Evolutionary conservation across 2,113 vertebrate genomes (phyloP).

Genomic region (Labrus mixtus): DNA sequence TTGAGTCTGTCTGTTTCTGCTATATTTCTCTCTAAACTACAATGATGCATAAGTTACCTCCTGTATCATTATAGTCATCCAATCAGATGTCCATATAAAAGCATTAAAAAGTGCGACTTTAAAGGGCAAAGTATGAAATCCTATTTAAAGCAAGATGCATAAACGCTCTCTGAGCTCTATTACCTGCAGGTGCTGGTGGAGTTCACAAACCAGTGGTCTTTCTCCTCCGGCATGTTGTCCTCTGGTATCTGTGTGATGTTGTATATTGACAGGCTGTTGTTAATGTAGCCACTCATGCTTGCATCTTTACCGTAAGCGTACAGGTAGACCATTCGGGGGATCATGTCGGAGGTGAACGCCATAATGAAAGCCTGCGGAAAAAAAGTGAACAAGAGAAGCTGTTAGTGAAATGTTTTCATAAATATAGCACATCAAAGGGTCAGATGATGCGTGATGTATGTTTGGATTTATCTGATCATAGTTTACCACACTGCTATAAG

Average conservation of each 20-base stretch:
- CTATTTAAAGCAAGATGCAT: neutral
- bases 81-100: neutral
- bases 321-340: constrained; percentile 94
- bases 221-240: constrained; percentile 74
- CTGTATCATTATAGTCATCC: neutral
- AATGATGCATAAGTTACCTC: too few species aligned
- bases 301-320: constrained; percentile 82
- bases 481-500: too few species aligned
- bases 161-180: neutral
- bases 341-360: constrained; percentile 98
- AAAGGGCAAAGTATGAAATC: too few species aligned
- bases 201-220: constrained; percentile 72
- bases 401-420: neutral
- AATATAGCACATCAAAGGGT: too few species aligned
- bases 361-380: constrained; percentile 95
- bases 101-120: neutral
- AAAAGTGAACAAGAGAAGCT: neutral
- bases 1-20: too few species aligned
- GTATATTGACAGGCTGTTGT: constrained; percentile 92
- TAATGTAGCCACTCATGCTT: constrained; percentile 90
- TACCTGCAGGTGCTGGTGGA: constrained; percentile 90
- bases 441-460: too few species aligned
- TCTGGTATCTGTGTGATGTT: constrained; percentile 84
- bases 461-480: too few species aligned
- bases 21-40: too few species aligned